Base-by-base conservation (phyloP, 2,113 vertebrate genomes). In the Nannospalax galili region DNA sequence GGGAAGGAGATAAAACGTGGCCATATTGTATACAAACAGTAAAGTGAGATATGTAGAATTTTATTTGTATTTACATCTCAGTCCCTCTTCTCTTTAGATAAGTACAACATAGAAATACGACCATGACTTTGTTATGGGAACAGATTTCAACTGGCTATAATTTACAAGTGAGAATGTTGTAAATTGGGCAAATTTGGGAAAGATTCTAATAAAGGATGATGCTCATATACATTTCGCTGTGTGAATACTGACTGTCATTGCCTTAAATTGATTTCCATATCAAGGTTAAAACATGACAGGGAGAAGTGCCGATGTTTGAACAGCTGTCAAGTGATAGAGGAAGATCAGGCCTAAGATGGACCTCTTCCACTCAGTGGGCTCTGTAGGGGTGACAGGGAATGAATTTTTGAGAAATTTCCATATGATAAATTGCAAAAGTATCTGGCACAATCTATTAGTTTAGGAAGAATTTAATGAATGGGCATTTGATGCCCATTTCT, bases 121-220 rank as follows among this genome's bases (percentile, higher is more conserved):
- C n/a, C 30, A 15, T n/a, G 62, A 74, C 26, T 22, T 87, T 89
- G 30, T 75, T 84, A 86, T 26, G 84, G 15, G 14, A 22, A 81
- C 30, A 82, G 24, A 3, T 74, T 95, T 85, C 69, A 84, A 95
- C 17, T 80, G 40, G 9, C 7, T 87, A 28, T 94, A 74, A 80
- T 77, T 84, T 92, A 67, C 12, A 58, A 30, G 88, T 95, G 79
- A 79, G 89, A 91, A 78, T 70, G n/a, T 79, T 94, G 65, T 78
- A 95, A 91, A 62, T 88, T 84, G 30, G 56, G 32, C 10, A 84
- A 7, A 40, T 79, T 70, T 62, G 1, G 4, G 12, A 77, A 45
- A 58, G 62, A 84, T 48, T 93, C n/a, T 82, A 86, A 80, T 56
- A 60, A 26, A 3, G 30, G n/a, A 35, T 81, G 60, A 48, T 79